Conservation (phyloP, 1,140 invertebrate species). For the Ceratina japonica region DNA sequence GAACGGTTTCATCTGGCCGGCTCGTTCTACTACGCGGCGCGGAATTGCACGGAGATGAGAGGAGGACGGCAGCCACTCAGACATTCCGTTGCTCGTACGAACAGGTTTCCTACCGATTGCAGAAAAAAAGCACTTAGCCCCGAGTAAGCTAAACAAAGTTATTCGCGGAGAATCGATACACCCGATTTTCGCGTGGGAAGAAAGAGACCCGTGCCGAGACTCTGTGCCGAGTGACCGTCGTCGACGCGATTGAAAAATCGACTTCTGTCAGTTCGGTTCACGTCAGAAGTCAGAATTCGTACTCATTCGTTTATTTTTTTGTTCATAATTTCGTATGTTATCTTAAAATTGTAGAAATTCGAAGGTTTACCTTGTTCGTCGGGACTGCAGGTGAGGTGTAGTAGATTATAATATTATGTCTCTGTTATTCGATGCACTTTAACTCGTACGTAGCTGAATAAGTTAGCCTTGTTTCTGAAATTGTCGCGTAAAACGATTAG, state of each 20-base stretch:
- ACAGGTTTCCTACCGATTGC: conserved; percentile 62
- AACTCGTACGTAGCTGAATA: too few species aligned
- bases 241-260: conserved; percentile 12
- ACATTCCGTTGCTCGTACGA: conserved; percentile 62
- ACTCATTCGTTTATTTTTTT: background rate
- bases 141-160: conserved; percentile 58
- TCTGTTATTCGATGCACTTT: too few species aligned
- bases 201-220: background rate
- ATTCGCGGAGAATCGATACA: conserved; percentile 53
- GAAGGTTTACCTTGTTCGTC: too few species aligned
- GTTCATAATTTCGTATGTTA: background rate
- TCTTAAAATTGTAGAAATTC: background rate
- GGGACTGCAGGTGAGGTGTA: too few species aligned
- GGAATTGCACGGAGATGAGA: conserved; percentile 58
- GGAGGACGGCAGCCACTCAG: conserved; percentile 59
- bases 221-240: background rate
- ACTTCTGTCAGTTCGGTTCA: too few species aligned
- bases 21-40: conserved; percentile 38
- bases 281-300: too few species aligned
- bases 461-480: too few species aligned
- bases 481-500: background rate
- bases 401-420: too few species aligned
- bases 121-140: conserved; percentile 49
- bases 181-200: conserved; percentile 15
- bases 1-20: conserved; percentile 53